These are phyloP conservation scores for Ennomos erosarius DNA, from an alignment of 2,888 invertebrate species.

Conservation along the genomic window DNA sequence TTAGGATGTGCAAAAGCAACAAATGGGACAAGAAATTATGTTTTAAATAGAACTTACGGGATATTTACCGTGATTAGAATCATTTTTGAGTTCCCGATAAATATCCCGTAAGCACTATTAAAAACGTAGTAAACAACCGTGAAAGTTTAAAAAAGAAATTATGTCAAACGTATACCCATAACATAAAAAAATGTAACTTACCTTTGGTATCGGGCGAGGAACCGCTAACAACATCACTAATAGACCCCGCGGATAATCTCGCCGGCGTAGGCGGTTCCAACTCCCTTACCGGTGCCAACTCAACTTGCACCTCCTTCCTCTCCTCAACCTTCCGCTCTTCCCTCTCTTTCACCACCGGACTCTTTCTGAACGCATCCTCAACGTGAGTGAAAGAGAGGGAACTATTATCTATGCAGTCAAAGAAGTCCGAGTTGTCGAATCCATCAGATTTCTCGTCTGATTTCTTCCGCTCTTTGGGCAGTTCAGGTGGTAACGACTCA, in stretches of 20 bases:
- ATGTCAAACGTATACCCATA: no score
- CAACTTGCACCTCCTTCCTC: slow-evolving; percentile 53
- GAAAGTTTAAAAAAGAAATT: no score
- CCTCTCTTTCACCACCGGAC: slow-evolving; percentile 71
- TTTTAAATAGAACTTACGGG: no score
- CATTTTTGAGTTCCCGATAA: no score
- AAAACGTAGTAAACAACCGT: no score
- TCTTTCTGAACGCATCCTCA: slow-evolving; percentile 81
- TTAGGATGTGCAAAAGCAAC: no score
- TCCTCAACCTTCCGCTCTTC: slow-evolving; percentile 62
- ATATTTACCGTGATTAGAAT: no score
- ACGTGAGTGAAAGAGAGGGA: slow-evolving; percentile 80
- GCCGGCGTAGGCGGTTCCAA: slow-evolving; percentile 76
- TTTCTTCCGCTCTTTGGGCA: slow-evolving; percentile 78
- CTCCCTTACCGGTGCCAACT: slow-evolving; percentile 49
- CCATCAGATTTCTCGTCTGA: slow-evolving; percentile 83
- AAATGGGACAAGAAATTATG: no score
- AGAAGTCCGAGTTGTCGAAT: slow-evolving; percentile 81
- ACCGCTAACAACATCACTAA: slow-evolving; percentile 87
- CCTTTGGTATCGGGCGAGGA: slow-evolving; percentile 88
- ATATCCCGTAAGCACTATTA: no score
- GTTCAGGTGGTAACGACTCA: slow-evolving; percentile 76
- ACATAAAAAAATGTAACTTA: slow-evolving; percentile 27
- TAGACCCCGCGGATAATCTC: slow-evolving; percentile 86
- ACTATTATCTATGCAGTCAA: slow-evolving; percentile 82